Evolutionary conservation across 2,888 invertebrate species (phyloP).

Genomic region (Nephrotoma appendiculata): DNA sequence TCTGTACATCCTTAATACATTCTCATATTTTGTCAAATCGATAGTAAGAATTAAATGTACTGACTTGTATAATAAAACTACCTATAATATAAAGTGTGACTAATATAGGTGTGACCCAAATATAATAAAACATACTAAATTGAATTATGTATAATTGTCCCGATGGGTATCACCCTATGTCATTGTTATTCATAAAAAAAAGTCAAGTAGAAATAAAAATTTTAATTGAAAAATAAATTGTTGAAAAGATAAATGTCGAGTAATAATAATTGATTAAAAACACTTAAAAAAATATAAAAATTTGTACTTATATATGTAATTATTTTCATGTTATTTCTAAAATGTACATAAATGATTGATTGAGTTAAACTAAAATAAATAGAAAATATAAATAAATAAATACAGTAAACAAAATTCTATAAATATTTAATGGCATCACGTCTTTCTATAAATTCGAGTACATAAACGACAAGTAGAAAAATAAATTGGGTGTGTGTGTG

Average conservation of each 20-base stretch:
- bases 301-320: neutral
- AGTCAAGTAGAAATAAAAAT: neutral
- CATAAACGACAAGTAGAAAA: neutral
- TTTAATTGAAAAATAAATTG: neutral
- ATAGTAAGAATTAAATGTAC: neutral
- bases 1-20: too few species aligned
- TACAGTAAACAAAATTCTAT: neutral
- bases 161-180: neutral
- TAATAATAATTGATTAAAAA: neutral
- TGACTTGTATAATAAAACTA: neutral
- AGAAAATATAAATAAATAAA: neutral
- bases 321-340: neutral
- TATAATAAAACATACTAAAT: neutral
- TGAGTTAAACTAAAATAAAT: neutral
- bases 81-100: neutral
- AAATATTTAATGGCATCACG: neutral
- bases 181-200: neutral
- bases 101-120: neutral
- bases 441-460: neutral
- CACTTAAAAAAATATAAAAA: neutral
- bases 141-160: neutral
- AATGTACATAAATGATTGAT: neutral
- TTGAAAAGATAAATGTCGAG: neutral
- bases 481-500: neutral
- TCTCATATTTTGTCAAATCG: neutral